Base-by-base conservation (phyloP, 2,888 invertebrate genomes). In the Phrixothrix hirtus region DNA sequence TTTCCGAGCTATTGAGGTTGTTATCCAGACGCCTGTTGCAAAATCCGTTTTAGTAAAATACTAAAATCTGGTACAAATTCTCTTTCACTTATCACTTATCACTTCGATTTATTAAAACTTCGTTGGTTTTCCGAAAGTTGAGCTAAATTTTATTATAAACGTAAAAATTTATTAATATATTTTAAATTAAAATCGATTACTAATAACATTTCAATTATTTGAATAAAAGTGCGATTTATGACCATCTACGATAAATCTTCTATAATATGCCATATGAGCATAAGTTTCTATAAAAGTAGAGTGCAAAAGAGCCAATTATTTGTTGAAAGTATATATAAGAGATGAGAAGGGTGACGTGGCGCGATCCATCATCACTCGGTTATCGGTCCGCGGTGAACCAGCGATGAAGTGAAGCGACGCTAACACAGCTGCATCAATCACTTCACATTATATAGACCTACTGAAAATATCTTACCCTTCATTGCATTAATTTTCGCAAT, bases 1-100 rank as follows among this genome's bases (percentile, higher is more conserved):
- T 67, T 67, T 65, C 66, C 66, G 49, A 60, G 64, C 66, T 65
- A 62, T 65, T 65, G 66, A 61, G 61, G 55, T 55, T 61, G 62
- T 62, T 60, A 60, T 58, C 58, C 54, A 48, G 38, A 44, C 45
- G 54, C 51, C 48, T 42, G 41, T 42, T 48, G 48, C 48, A 48
- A 39, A 48, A 48, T 42, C 31, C 39, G 32, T 47, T 46, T 47
- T 39, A 34, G 38, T 32, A 39, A 47, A 47, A 45, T 45, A 36
- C 30, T 45, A 45, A 44, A 35, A 36, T 35, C 36, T 16, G 15
- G 14, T 15, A n/a, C 36, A 30, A 35, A 36, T 15, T 44, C 27
- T 10, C 7, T 21, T 5, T 21, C 21, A 21, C n/a, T n/a, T n/a
- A n/a, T n/a, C n/a, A n/a, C n/a, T n/a, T n/a, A n/a, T n/a, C n/a